These are phyloP conservation scores for Apotomis turbidana DNA, from an alignment of 2,888 invertebrate species.

Conservation along the genomic window DNA sequence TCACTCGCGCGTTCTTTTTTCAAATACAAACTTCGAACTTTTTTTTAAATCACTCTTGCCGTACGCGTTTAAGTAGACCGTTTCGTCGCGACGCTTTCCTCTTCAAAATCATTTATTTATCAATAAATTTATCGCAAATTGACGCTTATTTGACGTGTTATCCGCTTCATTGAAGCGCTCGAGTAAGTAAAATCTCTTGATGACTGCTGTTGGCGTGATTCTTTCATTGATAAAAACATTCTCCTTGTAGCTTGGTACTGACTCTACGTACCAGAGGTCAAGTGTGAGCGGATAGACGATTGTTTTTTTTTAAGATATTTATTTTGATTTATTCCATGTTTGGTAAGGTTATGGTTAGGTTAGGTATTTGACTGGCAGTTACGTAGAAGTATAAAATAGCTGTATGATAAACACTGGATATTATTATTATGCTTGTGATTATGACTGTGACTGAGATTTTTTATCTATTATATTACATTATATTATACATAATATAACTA, in stretches of 20 bases:
- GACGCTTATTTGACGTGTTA: slow-evolving; percentile 26
- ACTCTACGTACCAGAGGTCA: slow-evolving; percentile 17
- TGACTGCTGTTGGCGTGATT: slow-evolving; percentile 25
- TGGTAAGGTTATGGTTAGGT: background rate
- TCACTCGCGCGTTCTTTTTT: slow-evolving; percentile 11
- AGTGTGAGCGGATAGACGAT: slow-evolving; percentile 14
- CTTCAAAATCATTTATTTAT: slow-evolving; percentile 28
- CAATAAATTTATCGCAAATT: slow-evolving; percentile 33
- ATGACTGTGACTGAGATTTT: too few relatives aligned
- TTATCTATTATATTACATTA: too few relatives aligned
- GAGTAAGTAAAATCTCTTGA: slow-evolving; percentile 23
- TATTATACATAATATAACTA: too few relatives aligned
- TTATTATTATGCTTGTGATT: too few relatives aligned
- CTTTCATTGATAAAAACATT: slow-evolving; percentile 38
- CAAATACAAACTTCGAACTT: slow-evolving; percentile 10
- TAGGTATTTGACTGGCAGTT: background rate
- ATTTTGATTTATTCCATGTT: background rate
- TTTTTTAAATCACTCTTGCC: background rate
- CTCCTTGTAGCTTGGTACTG: slow-evolving; percentile 22
- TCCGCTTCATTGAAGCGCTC: slow-evolving; percentile 35
- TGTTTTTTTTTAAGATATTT: slow-evolving; percentile 10
- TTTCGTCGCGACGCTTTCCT: background rate
- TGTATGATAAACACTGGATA: too few relatives aligned
- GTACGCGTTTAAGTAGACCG: slow-evolving; percentile 19
- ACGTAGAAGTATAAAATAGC: too few relatives aligned